These are phyloP conservation scores for Dasypogon diadema DNA, from an alignment of 2,888 invertebrate species.

Conservation along the genomic window DNA sequence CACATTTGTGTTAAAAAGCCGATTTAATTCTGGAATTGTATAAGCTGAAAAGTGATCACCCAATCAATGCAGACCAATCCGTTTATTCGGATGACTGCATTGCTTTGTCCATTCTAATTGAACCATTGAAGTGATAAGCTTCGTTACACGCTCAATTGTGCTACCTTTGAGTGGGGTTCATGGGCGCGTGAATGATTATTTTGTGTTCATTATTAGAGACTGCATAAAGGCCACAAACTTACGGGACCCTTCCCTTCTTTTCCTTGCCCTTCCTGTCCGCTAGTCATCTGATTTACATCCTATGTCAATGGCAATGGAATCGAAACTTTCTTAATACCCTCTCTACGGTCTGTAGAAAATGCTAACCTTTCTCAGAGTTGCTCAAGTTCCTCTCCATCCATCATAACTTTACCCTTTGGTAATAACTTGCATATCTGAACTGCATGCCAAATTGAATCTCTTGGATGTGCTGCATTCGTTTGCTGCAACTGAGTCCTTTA, in stretches of 20 bases:
- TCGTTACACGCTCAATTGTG: constrained; percentile 44
- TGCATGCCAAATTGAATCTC: constrained; percentile 45
- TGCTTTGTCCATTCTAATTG: constrained; percentile 26
- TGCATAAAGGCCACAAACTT: neutral
- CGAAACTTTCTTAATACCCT: constrained; percentile 26
- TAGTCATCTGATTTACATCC: constrained; percentile 1
- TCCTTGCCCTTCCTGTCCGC: neutral
- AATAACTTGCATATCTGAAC: constrained; percentile 34
- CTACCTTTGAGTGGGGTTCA: constrained; percentile 21
- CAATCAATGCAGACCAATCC: constrained; percentile 9
- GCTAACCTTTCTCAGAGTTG: neutral
- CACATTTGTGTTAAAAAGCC: neutral
- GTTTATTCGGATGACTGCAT: constrained; percentile 20
- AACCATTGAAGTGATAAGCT: constrained; percentile 34
- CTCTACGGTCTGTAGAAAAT: neutral
- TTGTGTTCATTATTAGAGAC: constrained; percentile 23
- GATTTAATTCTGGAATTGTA: constrained; percentile 23
- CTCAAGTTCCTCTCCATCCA: neutral
- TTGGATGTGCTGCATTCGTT: constrained; percentile 31
- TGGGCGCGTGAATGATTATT: constrained; percentile 16
- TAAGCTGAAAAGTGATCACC: constrained; percentile 2
- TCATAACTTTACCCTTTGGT: constrained; percentile 27
- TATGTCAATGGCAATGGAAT: constrained; percentile 2
- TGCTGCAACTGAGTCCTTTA: constrained; percentile 3
- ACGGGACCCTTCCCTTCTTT: neutral